These are phyloP conservation scores for Campylomormyrus tamandua DNA, from an alignment of 2,113 vertebrate genomes.

Conservation along the genomic window DNA sequence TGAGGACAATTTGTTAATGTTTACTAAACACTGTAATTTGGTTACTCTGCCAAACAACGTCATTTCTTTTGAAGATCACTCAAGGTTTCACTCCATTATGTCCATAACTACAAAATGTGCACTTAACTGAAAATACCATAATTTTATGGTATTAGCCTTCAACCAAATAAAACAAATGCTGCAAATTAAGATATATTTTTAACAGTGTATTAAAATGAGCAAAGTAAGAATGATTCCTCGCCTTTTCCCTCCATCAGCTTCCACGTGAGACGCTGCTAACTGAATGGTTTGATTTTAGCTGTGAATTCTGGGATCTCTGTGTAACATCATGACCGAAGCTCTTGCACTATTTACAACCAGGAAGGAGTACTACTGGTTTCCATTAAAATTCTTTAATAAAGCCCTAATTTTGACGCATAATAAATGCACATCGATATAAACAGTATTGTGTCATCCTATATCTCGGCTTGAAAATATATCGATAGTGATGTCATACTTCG, in stretches of 20 bases:
- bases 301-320: background rate
- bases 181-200: too few species aligned
- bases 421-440: background rate
- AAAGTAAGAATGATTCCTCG: background rate
- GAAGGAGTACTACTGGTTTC: background rate
- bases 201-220: background rate
- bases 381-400: background rate
- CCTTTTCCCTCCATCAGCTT: background rate
- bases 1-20: background rate
- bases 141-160: background rate
- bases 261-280: background rate
- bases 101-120: background rate
- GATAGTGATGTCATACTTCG: background rate
- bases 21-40: background rate
- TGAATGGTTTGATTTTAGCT: background rate
- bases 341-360: background rate
- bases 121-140: background rate
- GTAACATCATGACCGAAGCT: background rate
- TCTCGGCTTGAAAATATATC: background rate
- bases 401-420: background rate
- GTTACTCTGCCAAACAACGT: background rate
- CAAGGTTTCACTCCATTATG: background rate
- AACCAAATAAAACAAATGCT: background rate
- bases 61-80: background rate
- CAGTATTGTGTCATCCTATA: background rate